Conservation (phyloP, 2,888 invertebrate species). For the Phasia obesa region DNA sequence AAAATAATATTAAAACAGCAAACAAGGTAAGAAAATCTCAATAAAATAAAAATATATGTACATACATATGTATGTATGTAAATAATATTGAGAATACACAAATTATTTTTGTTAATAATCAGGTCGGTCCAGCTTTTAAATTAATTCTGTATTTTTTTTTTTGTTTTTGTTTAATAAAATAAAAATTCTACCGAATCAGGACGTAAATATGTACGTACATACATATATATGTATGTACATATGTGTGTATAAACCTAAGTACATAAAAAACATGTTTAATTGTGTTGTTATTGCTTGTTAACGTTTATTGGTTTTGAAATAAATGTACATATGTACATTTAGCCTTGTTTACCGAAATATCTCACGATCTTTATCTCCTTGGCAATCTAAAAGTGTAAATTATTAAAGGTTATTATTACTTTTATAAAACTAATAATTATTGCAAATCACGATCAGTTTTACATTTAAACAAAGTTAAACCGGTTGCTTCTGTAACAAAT, state of each 20-base stretch:
- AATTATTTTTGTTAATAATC: not conserved
- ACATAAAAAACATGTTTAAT: not conserved
- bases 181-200: not conserved
- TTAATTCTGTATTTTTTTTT: no score
- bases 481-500: constrained; percentile 18
- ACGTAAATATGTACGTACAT: no score
- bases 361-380: not conserved
- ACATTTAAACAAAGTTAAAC: constrained; percentile 24
- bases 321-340: not conserved
- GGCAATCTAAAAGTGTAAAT: constrained; percentile 8
- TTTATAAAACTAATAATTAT: not conserved
- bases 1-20: constrained; percentile 4
- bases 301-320: not conserved
- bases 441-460: constrained; percentile 20
- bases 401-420: constrained; percentile 15
- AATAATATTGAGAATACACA: not conserved
- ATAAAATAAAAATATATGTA: no score
- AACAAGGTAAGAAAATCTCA: constrained; percentile 42
- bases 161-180: not conserved
- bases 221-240: no score
- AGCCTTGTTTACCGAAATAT: constrained; percentile 14
- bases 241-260: no score
- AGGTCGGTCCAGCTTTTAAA: not conserved
- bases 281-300: not conserved
- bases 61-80: no score